Evolutionary conservation across 2,113 vertebrate species (phyloP).

Genomic region (Microcebus ravelobensis): DNA sequence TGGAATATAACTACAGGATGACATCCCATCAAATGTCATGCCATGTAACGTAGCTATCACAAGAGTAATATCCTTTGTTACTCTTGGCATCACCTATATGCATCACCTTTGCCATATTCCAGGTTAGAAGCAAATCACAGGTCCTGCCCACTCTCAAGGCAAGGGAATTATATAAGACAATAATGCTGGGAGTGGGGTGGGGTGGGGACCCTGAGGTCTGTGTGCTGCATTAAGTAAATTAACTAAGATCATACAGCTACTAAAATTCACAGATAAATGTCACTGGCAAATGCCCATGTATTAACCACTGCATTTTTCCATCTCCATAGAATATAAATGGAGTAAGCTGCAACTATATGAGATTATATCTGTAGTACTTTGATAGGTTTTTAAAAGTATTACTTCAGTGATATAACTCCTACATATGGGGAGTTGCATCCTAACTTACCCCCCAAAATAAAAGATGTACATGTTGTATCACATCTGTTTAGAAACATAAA

Average conservation of each 20-base stretch:
- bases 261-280: not conserved
- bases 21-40: not conserved
- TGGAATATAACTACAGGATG: not conserved
- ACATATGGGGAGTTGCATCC: not conserved
- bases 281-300: not conserved
- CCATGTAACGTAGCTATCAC: not conserved
- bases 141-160: not conserved
- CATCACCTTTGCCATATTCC: not conserved
- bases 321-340: not conserved
- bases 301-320: not conserved
- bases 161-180: not conserved
- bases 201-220: not conserved
- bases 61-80: not conserved
- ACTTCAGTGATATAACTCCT: not conserved
- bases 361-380: not conserved
- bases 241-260: not conserved
- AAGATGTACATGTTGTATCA: not conserved
- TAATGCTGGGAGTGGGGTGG: rapidly evolving
- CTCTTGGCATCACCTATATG: no score
- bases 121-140: not conserved
- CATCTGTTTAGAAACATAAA: not conserved
- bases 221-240: not conserved
- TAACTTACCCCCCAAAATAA: not conserved
- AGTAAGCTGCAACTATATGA: not conserved
- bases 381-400: not conserved